Conservation (phyloP, 2,797 vertebrate species). For the Limnodromus scolopaceus region DNA sequence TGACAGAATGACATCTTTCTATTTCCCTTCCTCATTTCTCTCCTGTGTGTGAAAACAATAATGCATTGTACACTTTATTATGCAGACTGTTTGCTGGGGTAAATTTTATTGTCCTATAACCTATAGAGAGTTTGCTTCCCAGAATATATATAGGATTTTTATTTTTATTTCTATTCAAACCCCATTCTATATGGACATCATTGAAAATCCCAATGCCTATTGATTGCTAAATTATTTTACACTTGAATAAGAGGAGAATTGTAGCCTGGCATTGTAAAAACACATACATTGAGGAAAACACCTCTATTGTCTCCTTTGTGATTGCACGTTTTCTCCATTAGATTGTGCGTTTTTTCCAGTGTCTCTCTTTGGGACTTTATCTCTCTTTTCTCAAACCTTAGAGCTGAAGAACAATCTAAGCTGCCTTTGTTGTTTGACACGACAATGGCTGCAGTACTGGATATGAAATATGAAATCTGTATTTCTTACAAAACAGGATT, state of each 20-base stretch:
- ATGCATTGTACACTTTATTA: neutral
- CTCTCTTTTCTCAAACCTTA: neutral
- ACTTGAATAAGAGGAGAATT: neutral
- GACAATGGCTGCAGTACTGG: neutral
- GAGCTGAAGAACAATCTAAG: neutral
- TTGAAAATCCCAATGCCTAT: neutral
- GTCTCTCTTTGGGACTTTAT: neutral
- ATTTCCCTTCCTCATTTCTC: neutral
- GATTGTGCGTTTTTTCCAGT: neutral
- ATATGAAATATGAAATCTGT: neutral
- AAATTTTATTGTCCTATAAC: neutral
- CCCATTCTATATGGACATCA: neutral
- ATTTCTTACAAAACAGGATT: neutral
- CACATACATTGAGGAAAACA: neutral
- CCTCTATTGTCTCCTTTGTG: neutral
- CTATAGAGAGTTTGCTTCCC: neutral
- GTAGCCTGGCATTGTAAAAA: neutral
- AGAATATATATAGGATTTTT: neutral
- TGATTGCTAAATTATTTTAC: neutral
- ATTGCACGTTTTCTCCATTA: neutral
- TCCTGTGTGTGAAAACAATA: neutral
- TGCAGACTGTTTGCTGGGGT: neutral
- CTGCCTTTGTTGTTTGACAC: neutral
- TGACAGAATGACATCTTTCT: neutral
- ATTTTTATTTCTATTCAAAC: neutral